A percentile compares a stretch with the other conserved stretches of the same genome.
These are phyloP conservation scores for Cacatua alba DNA, from an alignment of 2,113 vertebrate species.

Conservation along the genomic window DNA sequence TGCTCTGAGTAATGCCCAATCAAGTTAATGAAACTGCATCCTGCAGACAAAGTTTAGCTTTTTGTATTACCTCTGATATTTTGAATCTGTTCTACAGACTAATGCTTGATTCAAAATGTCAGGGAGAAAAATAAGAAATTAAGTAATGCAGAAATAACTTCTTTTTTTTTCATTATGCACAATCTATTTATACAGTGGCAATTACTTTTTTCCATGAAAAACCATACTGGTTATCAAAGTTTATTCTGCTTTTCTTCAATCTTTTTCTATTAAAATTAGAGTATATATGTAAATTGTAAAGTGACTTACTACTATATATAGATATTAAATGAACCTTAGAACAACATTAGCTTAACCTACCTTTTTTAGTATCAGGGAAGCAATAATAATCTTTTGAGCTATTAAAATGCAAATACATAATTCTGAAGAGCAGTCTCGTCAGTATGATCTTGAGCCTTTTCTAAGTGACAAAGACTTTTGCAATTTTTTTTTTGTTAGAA, in stretches of 20 bases:
- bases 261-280: not conserved
- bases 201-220: not conserved
- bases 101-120: constrained; percentile 39
- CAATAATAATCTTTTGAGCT: not conserved
- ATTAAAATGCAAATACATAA: not conserved
- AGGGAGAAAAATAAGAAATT: constrained; percentile 50
- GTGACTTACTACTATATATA: not conserved
- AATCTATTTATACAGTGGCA: not conserved
- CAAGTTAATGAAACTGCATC: constrained; percentile 48
- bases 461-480: not conserved
- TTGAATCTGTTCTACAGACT: not conserved
- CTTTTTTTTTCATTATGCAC: not conserved
- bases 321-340: not conserved
- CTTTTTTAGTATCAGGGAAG: not conserved
- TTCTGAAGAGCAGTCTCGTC: not conserved
- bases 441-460: not conserved
- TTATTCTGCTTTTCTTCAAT: constrained; percentile 8
- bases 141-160: constrained; percentile 35
- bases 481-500: not conserved
- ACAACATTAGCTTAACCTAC: not conserved
- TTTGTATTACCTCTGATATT: constrained; percentile 55
- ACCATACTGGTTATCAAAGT: not conserved
- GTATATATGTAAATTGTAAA: not conserved
- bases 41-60: constrained; percentile 46
- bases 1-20: constrained; percentile 25